Percentiles rank a stretch among this genome's conserved stretches.
Evolutionary conservation across 2,888 invertebrate species (phyloP).

Genomic region (Epistrophe eligans): DNA sequence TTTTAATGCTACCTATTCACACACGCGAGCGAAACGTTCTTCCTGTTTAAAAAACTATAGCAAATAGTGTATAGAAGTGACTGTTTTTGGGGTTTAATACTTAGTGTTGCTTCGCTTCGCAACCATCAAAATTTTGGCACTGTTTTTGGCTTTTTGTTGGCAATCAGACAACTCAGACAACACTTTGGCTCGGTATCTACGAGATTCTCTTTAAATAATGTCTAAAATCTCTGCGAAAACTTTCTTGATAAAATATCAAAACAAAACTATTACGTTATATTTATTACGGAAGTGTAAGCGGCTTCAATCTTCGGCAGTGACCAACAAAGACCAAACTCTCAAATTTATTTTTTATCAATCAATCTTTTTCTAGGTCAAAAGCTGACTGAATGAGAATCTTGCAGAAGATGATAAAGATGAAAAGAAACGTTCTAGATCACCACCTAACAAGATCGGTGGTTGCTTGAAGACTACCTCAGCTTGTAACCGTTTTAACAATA

Average conservation of each 20-base stretch:
- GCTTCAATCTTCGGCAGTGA: not conserved
- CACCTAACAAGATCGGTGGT: constrained; percentile 70
- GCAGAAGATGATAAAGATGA: constrained; percentile 7
- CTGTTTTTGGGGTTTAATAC: not conserved
- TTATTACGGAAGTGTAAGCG: not conserved
- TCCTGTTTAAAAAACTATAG: constrained; percentile 32
- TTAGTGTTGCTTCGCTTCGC: not conserved
- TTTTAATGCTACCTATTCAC: constrained; percentile 6
- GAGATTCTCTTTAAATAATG: constrained; percentile 6
- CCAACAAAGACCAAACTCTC: not conserved
- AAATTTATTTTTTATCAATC: not conserved
- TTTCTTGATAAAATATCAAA: not conserved
- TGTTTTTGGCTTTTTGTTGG: constrained; percentile 20
- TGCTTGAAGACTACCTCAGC: constrained; percentile 71
- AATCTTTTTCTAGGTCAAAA: constrained; percentile 4
- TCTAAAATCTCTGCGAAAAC: not conserved
- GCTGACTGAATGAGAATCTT: not conserved
- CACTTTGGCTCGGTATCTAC: constrained; percentile 2
- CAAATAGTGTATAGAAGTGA: not conserved
- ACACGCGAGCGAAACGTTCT: constrained; percentile 44
- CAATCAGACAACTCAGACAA: constrained; percentile 37
- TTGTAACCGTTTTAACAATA: constrained; percentile 72
- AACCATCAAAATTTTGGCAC: constrained; percentile 39
- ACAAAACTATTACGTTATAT: not conserved
- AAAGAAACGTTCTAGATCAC: constrained; percentile 58